These are phyloP conservation scores for Papilio machaon DNA, from an alignment of 1,140 invertebrate genomes.

Conservation along the genomic window DNA sequence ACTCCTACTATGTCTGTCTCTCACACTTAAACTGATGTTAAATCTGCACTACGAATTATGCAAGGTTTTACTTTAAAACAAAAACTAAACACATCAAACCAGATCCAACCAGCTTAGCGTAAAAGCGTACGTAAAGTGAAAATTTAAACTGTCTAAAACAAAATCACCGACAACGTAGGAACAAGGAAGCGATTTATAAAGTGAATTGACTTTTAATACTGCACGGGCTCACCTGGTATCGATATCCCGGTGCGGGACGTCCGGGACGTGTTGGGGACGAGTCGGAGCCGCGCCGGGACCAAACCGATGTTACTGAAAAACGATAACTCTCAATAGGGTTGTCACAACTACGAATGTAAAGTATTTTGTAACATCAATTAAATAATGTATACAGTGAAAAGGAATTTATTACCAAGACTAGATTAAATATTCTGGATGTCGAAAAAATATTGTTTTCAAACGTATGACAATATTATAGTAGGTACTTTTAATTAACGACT, in stretches of 20 bases:
- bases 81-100: background rate
- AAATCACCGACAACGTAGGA: conserved; percentile 24
- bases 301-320: conserved; percentile 63
- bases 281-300: conserved; percentile 38
- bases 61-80: background rate
- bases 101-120: background rate
- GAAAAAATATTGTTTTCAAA: too few species aligned
- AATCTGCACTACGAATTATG: background rate
- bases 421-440: too few species aligned
- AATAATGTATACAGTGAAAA: too few species aligned
- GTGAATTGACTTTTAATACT: conserved; percentile 38
- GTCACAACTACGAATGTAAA: conserved; percentile 33
- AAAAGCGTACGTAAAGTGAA: background rate
- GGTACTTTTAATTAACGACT: too few species aligned
- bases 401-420: too few species aligned
- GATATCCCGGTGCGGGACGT: conserved; percentile 60
- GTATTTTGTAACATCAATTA: too few species aligned
- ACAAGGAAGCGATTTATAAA: conserved; percentile 38
- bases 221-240: conserved; percentile 47
- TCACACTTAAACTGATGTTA: too few species aligned
- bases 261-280: conserved; percentile 39
- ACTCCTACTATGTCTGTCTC: too few species aligned
- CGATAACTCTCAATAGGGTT: conserved; percentile 65
- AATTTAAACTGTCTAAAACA: conserved; percentile 3
- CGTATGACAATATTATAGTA: too few species aligned